Percentiles rank a stretch among this genome's conserved stretches.
Conservation (phyloP, 2,113 vertebrate species). For the Rhizomys pruinosus region DNA sequence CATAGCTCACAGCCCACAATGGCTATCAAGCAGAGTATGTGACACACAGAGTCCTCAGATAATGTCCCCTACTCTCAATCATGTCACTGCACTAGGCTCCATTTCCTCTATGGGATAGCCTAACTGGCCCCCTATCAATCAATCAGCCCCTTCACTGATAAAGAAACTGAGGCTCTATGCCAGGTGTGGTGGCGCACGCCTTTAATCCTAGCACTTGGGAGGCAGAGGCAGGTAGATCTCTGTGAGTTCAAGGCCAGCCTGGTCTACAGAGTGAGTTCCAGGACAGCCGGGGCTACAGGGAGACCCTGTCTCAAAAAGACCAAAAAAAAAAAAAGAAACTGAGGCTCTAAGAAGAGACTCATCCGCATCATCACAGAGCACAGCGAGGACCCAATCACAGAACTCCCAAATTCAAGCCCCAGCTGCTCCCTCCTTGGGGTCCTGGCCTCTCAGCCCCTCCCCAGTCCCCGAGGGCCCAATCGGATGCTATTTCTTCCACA, state of each 20-base stretch:
- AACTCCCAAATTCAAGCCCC: neutral
- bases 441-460: neutral
- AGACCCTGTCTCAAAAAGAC: too few relatives aligned
- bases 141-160: neutral
- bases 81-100: neutral
- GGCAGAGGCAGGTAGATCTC: too few relatives aligned
- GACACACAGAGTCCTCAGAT: neutral
- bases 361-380: neutral
- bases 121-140: neutral
- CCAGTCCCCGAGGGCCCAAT: neutral
- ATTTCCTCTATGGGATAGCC: neutral
- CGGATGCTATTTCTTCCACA: neutral
- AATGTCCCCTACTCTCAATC: fast-evolving
- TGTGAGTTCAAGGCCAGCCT: too few relatives aligned
- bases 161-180: neutral
- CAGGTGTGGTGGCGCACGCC: too few relatives aligned
- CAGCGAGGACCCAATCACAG: neutral
- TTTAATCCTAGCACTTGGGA: too few relatives aligned
- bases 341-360: neutral
- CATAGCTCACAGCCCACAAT: fast-evolving
- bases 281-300: too few relatives aligned
- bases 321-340: neutral
- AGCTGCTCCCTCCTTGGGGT: neutral
- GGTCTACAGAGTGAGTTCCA: too few relatives aligned
- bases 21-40: neutral